Base-by-base conservation (phyloP, 1,140 invertebrate genomes). In the Sycophila sp. region DNA sequence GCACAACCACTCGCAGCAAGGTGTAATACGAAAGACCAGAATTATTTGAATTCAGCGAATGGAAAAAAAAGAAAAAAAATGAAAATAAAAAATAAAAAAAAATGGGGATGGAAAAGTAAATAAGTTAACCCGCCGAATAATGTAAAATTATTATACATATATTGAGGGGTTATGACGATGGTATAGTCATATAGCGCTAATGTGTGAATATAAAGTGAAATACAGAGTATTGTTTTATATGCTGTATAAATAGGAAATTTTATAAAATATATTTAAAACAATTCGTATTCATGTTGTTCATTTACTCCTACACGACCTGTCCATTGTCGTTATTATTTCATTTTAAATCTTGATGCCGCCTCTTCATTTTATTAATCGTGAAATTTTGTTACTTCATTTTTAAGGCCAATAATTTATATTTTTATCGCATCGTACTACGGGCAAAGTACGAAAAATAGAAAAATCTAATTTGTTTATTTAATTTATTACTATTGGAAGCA, bases 201-300 rank as follows among this genome's bases (percentile, higher is more conserved):
- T 80, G 81, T 85, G 84, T 86, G 84, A 86, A 86, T 85, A 85
- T 84, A 82, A 83, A 81, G 81, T 85, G 75, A 81, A 77, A 85
- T 82, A 84, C 81, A 85, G 83, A 86, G 82, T 85, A 85, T 86
- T 85, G 84, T 86, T 85, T 86, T 86, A 86, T 86, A 86, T 85
- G 80, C 83, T 85, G 83, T 86, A 86, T 83, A 85, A 85, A 85
- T 84, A 85, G 81, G 74, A 85, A 75, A 78, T 86, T 86, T 86
- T 85, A 84, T 86, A 86, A 85, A 85, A 86, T 85, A 86, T 86
- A 85, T 85, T 85, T 83, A 81, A 85, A 85, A 84, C 63, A 75
- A 76, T 62, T 65, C 34, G 65, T 75, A 71, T 51, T 56, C 60
- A 36, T 64, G 63, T 47, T 17, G 7, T 47, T 70, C 19, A 47